Evolutionary conservation across 2,888 invertebrate genomes (phyloP), one percentile per base, ranked within the genome.

Genomic region (Phortica magna): DNA sequence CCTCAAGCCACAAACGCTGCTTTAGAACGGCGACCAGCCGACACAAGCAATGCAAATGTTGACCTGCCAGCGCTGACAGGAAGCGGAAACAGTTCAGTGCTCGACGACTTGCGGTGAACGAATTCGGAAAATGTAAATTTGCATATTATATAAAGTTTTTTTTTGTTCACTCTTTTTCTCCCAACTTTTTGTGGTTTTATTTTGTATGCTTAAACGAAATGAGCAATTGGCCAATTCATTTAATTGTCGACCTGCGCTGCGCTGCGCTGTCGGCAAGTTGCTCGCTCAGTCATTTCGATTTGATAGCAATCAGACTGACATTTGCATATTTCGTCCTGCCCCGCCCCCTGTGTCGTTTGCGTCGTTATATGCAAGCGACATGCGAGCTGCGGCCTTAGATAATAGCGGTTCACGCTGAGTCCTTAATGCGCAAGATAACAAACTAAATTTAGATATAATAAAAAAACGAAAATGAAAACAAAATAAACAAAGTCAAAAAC

Each of bases 151-250:
- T n/a, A n/a, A n/a, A n/a, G n/a, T 67, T 41, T 59, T 17, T 53
- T 2, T 53, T 10, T 53, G 2, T 53, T 10, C 31, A 4, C 31
- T 53, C 12, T 53, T 3, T 64, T 12, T 22, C 39, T 19, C 59
- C 9, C 19, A n/a, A n/a, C 22, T 0, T 9, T 19, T 70, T 70
- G 71, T 71, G 74, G 48, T 64, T 68, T 61, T 74, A 70, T 73
- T 17, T 48, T 75, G 81, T 78, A 82, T 79, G 81, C 82, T 87
- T 79, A 73, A 80, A 82, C 84, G 80, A 84, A 86, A 86, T 84
- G 89, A 84, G 84, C 84, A 88, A 88, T 88, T 88, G 89, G 85
- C 84, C 82, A 87, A 83, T 87, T 81, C 83, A 78, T 79, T 86
- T 87, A 88, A 87, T 87, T 87, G 88, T 80, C 59, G 68, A n/a